Conservation (phyloP, 2,888 invertebrate genomes). For the Hirtodrosophila alboralis region DNA sequence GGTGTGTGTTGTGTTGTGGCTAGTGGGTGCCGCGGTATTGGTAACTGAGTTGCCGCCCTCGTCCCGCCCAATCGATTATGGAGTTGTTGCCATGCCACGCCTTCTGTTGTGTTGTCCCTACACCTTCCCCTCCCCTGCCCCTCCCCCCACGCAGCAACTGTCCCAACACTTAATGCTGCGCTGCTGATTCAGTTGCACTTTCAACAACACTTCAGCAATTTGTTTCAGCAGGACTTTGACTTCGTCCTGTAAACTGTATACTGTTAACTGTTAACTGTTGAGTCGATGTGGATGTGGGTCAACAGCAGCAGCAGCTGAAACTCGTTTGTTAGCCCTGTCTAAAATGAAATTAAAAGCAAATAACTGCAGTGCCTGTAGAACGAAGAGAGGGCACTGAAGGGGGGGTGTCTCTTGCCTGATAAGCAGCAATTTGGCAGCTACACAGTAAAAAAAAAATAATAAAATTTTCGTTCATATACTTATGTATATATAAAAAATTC, state of each 20-base stretch:
- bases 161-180: conserved; percentile 54
- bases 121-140: conserved; percentile 1
- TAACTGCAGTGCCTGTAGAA: conserved; percentile 51
- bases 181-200: conserved; percentile 69
- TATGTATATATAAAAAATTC: too few relatives aligned
- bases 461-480: too few relatives aligned
- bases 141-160: conserved; percentile 51
- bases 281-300: conserved; percentile 64
- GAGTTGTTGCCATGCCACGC: conserved; percentile 55
- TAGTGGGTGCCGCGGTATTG: conserved; percentile 59
- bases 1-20: conserved; percentile 36
- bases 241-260: conserved; percentile 14
- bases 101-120: too few relatives aligned
- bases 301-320: conserved; percentile 42
- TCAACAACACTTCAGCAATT: conserved; percentile 71
- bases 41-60: conserved; percentile 42
- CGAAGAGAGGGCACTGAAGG: neutral
- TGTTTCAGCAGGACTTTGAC: conserved; percentile 51
- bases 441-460: too few relatives aligned
- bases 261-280: conserved; percentile 31
- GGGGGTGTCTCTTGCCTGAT: conserved; percentile 53
- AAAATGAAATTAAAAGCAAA: conserved; percentile 74
- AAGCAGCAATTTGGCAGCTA: conserved; percentile 70
- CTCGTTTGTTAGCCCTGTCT: conserved; percentile 71
- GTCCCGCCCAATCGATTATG: conserved; percentile 63